These are phyloP conservation scores for Chrysaora quinquecirrha DNA, from an alignment of 30 jellyfish, hydroid and myxozoan genomes.

Conservation along the genomic window DNA sequence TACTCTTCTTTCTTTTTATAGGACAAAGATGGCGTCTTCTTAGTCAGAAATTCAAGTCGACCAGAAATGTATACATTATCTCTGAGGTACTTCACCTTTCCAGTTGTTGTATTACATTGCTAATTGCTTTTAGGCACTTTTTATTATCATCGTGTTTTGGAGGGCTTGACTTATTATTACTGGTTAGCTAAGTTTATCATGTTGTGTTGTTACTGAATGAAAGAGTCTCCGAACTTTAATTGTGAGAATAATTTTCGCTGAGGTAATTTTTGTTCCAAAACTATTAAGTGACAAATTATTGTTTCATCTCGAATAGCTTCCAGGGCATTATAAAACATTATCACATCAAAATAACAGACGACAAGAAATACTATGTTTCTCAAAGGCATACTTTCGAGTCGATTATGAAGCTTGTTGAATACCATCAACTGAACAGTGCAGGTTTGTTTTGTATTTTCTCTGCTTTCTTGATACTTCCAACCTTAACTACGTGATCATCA, in stretches of 20 bases:
- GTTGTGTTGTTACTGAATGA: no score
- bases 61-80: conserved; percentile 91
- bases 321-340: conserved; percentile 92
- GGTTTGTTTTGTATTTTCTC: conserved; percentile 75
- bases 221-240: no score
- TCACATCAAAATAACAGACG: conserved; percentile 75
- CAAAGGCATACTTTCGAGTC: conserved; percentile 81
- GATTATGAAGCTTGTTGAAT: conserved; percentile 77
- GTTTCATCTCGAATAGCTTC: conserved; percentile 79
- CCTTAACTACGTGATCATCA: no score
- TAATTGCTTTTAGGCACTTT: no score
- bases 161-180: no score
- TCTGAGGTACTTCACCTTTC: conserved; percentile 42
- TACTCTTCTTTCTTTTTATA: no score
- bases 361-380: conserved; percentile 66
- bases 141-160: no score
- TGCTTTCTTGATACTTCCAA: no score
- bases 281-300: no score
- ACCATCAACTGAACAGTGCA: conserved; percentile 92
- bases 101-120: not conserved
- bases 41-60: conserved; percentile 83
- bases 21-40: conserved; percentile 86
- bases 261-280: no score
- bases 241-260: no score
- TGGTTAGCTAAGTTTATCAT: no score